Evolutionary conservation across 2,888 invertebrate species (phyloP).

Genomic region (Hecatera dysodea): DNA sequence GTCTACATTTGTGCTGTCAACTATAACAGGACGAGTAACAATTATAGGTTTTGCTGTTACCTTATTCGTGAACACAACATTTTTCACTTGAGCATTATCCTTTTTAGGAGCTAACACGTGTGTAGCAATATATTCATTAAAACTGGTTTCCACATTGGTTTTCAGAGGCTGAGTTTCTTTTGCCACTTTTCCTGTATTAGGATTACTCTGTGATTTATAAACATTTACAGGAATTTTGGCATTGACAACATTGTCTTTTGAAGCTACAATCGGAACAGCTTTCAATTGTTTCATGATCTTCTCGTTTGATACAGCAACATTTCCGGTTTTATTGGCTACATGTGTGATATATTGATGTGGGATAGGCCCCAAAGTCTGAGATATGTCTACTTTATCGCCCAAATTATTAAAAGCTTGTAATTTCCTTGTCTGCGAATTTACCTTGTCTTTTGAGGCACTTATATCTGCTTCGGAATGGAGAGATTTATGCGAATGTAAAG

Average conservation of each 20-base stretch:
- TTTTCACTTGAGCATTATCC: neutral
- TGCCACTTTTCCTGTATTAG: conserved; percentile 26
- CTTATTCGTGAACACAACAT: conserved; percentile 12
- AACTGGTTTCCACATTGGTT: conserved; percentile 16
- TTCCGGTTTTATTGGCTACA: neutral
- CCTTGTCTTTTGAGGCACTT: conserved; percentile 25
- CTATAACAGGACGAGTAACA: neutral
- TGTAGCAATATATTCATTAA: neutral
- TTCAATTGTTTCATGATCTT: conserved; percentile 10
- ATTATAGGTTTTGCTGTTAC: conserved; percentile 15
- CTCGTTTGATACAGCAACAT: neutral
- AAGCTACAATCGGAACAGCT: neutral
- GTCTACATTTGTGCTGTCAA: neutral
- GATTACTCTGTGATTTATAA: conserved; percentile 21
- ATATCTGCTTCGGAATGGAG: neutral
- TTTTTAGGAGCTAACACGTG: neutral
- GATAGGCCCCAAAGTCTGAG: conserved; percentile 23
- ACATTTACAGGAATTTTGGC: conserved; percentile 1
- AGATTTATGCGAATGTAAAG: conserved; percentile 2
- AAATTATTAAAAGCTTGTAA: neutral
- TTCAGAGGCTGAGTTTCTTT: neutral
- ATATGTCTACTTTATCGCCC: conserved; percentile 20
- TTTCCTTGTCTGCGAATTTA: neutral
- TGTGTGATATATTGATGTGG: conserved; percentile 33
- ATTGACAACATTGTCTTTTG: conserved; percentile 31